Evolutionary conservation across 2,113 vertebrate genomes (phyloP).

Genomic region (Hippocampus barbouri): DNA sequence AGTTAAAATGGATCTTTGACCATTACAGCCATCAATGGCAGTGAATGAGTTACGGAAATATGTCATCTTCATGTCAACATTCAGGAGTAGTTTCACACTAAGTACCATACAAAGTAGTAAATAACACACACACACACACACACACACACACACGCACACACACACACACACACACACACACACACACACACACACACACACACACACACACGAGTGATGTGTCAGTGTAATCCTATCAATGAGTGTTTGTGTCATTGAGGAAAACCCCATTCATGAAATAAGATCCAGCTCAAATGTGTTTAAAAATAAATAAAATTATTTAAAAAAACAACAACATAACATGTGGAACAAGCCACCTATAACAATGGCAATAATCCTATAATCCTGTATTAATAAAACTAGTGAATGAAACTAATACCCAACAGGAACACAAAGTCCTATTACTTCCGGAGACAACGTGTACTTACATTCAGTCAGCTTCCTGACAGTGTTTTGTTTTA

Average conservation of each 20-base stretch:
- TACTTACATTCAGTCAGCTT: not conserved
- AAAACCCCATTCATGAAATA: not conserved
- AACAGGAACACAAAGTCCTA: not conserved
- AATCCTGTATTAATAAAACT: not conserved
- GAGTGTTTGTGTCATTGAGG: not conserved
- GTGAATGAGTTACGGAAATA: not conserved
- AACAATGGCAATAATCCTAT: not conserved
- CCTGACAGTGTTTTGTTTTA: conserved; percentile 23
- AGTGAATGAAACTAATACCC: not conserved
- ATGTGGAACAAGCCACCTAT: not conserved
- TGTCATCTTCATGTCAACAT: not conserved
- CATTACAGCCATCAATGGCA: too few species aligned
- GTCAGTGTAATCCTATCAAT: too few species aligned
- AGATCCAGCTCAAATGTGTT: not conserved
- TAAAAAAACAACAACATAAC: not conserved
- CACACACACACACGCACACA: too few species aligned
- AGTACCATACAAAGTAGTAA: not conserved
- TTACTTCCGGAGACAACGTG: not conserved
- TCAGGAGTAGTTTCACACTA: not conserved
- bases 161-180: too few species aligned
- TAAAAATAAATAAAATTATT: too few species aligned
- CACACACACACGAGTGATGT: too few species aligned
- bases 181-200: too few species aligned
- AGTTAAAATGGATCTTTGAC: too few species aligned
- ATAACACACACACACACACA: too few species aligned